Base-by-base conservation (phyloP, 2,797 vertebrate species). In the Gorsachius magnificus region DNA sequence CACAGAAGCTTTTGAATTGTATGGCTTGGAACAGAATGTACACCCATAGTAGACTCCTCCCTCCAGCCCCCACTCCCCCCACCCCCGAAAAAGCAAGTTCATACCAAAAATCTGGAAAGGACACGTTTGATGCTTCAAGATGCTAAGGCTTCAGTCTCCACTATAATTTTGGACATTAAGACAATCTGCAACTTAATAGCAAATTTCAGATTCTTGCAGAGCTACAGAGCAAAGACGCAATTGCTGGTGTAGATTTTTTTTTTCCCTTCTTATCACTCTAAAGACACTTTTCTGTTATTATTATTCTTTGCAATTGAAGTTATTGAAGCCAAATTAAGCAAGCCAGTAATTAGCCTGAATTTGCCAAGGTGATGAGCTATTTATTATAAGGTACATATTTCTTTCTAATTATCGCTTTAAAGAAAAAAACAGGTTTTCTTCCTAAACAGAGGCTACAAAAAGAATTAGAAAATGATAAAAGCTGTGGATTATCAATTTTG, bases 311-410 rank as follows among this genome's bases (percentile, higher is more conserved):
- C 35, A 77, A 80, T 5, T 83, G 78, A 90, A 50, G 43, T 80
- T 88, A 87, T n/a, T 88, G 83, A 91, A 83, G 60, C 17, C 79
- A 87, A 83, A 95, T 75, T 43, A 94, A 92, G 83, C 65, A 45
- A 75, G n/a, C 19, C 33, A 82, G 64, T 91, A 68, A 65, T 86
- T 89, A 91, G 69, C 38, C n/a, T 69, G 51, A 96, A 90, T 89
- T 84, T 95, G 28, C 20, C 63, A 93, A 58, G 56, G 90, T 63
- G 51, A 88, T 5, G 36, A 87, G 36, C 38, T 88, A 26, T 72
- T 86, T 94, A 83, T 71, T 87, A 80, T 33, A 63, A 80, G 31
- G 45, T 72, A 86, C 19, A 65, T 41, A 75, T 69, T 87, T 83
- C 48, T 58, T 92, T 87, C 50, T 86, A 94, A 92, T 78, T 51